Base-by-base conservation (phyloP, 2,888 invertebrate genomes). In the Drosophila siamana region DNA sequence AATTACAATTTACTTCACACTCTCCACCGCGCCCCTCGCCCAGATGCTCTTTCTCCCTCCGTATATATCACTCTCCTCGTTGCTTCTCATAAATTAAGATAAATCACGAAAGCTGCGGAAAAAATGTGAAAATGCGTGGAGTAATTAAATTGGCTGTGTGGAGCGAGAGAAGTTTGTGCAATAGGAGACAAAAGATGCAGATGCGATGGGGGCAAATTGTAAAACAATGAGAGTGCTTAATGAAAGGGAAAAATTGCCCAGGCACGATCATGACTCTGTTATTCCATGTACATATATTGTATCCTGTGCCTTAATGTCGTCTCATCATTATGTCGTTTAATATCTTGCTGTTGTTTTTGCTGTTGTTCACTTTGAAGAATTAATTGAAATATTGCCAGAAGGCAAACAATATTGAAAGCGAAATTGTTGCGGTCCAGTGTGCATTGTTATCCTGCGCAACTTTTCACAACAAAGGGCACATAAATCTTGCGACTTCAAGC, bases 301-400 rank as follows among this genome's bases (percentile, higher is more conserved):
- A 47, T 48, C 16, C n/a, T 15, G 9, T 30, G 11, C 19, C 3
- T 56, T 46, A 56, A 46, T 28, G 38, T 47, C 16, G 7, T n/a
- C n/a, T n/a, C 4, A 44, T 36, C 69, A 77, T 84, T 84, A 73
- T 84, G 43, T 56, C 36, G 40, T 51, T 30, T 44, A 61, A 67
- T 43, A 54, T n/a, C 9, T 16, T 5, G 15, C 16, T 16, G 9
- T 16, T 5, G 15, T 26, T 16, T 11, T 15, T 5, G 11, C 16
- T 52, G 41, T 19, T 43, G 38, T 48, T 44, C 67, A 40, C 66
- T 72, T 86, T 71, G 74, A 50, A 63, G 79, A 84, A 81, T 75
- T 87, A 82, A 87, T 82, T 87, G 82, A 82, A 82, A 85, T 81
- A 82, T 81, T 66, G 69, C 62, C 38, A 26, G 33, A 30, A 62